These are phyloP conservation scores for Lota lota DNA, from an alignment of 2,113 vertebrate species.

Conservation along the genomic window DNA sequence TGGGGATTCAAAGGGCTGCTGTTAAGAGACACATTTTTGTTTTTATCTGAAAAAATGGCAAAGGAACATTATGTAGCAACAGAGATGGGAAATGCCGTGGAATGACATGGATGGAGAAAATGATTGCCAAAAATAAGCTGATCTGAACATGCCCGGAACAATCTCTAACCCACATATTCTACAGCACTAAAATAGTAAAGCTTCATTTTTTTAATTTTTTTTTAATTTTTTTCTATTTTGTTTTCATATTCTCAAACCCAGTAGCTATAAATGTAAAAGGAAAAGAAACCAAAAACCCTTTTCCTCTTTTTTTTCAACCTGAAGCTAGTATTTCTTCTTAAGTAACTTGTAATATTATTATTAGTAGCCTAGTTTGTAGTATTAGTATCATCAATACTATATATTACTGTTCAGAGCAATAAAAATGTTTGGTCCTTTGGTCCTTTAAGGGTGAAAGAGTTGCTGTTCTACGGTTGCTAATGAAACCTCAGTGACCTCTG, in stretches of 20 bases:
- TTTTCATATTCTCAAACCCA: slow-evolving; percentile 78
- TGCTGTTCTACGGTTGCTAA: slow-evolving; percentile 77
- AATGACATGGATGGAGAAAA: slow-evolving; percentile 27
- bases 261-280: slow-evolving; percentile 77
- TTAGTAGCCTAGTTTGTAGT: slow-evolving; percentile 71
- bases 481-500: slow-evolving; percentile 76
- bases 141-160: slow-evolving; percentile 71
- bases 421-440: slow-evolving; percentile 85
- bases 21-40: no score
- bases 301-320: slow-evolving; percentile 66
- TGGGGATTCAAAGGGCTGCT: slow-evolving; percentile 18
- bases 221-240: slow-evolving; percentile 63
- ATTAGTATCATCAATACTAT: slow-evolving; percentile 79
- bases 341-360: slow-evolving; percentile 76
- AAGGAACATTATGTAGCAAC: slow-evolving; percentile 18
- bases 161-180: slow-evolving; percentile 74
- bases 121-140: slow-evolving; percentile 43
- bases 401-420: slow-evolving; percentile 79
- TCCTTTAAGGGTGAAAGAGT: slow-evolving; percentile 79
- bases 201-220: slow-evolving; percentile 61
- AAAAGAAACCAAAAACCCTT: slow-evolving; percentile 69
- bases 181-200: slow-evolving; percentile 79
- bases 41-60: no score
- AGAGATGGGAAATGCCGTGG: slow-evolving; percentile 56
- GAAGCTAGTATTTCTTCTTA: slow-evolving; percentile 76